These are phyloP conservation scores for Rapana venosa DNA, from an alignment of 2,888 invertebrate species.

Conservation along the genomic window DNA sequence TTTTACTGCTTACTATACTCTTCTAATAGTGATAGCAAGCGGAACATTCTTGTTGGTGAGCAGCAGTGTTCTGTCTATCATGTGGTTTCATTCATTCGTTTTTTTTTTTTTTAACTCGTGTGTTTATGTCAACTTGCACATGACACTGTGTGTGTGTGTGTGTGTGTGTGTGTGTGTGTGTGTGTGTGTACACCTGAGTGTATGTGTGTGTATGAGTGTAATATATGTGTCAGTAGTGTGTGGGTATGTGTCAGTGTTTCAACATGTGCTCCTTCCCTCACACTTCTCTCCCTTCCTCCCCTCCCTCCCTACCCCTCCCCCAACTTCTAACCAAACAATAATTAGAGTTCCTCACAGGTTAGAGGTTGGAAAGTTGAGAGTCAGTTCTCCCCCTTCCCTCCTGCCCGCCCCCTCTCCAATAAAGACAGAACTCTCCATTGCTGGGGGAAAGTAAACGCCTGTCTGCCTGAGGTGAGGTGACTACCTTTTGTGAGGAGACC, in stretches of 20 bases:
- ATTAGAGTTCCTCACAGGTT: not conserved
- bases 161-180: not conserved
- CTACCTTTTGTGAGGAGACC: slow-evolving; percentile 4
- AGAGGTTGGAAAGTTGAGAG: not conserved
- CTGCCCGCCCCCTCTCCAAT: not conserved
- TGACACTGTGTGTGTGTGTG: not conserved
- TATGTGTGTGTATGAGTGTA: not conserved
- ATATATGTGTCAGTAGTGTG: not conserved
- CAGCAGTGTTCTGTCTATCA: too few species aligned
- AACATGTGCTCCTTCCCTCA: too few species aligned
- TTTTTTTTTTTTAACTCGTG: too few species aligned
- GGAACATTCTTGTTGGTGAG: too few species aligned
- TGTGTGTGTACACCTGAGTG: not conserved
- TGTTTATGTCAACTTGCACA: too few species aligned
- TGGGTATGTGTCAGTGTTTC: too few species aligned
- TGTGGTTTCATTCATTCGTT: too few species aligned
- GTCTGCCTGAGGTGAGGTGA: not conserved
- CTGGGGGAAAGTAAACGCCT: too few species aligned
- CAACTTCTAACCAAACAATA: not conserved
- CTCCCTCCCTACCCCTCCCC: too few species aligned
- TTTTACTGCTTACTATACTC: too few species aligned
- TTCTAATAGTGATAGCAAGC: too few species aligned
- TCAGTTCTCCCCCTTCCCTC: not conserved
- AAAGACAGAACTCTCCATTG: not conserved
- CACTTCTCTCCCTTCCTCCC: too few species aligned